Percentiles rank a stretch among this genome's conserved stretches.
Evolutionary conservation across 2,888 invertebrate species (phyloP).

Genomic region (Criorhina ranunculi): DNA sequence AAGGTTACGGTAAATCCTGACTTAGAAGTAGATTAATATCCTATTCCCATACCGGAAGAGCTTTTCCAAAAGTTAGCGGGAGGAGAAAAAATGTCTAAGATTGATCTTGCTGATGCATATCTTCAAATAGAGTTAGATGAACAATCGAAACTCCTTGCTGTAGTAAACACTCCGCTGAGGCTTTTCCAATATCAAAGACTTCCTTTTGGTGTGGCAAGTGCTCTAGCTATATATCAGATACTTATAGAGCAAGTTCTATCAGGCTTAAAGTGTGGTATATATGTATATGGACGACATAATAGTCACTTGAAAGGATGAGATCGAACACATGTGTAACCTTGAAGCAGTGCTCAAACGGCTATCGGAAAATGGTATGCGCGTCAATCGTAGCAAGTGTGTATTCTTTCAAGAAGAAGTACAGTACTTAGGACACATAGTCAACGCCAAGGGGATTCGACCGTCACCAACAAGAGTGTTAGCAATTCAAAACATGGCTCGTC

Average conservation of each 20-base stretch:
- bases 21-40: constrained; percentile 78
- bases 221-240: no score
- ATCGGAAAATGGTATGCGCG: no score
- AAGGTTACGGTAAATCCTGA: constrained; percentile 77
- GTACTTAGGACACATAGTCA: constrained; percentile 79
- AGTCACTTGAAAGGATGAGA: no score
- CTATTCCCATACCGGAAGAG: constrained; percentile 77
- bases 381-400: no score
- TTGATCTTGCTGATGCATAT: constrained; percentile 80
- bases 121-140: constrained; percentile 80
- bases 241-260: no score
- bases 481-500: no score
- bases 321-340: no score
- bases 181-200: no score
- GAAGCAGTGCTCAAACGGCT: no score
- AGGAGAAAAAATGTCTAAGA: constrained; percentile 76
- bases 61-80: constrained; percentile 75
- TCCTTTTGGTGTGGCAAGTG: no score
- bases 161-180: constrained; percentile 81
- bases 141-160: constrained; percentile 78
- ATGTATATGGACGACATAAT: no score
- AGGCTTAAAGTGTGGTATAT: no score
- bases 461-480: constrained; percentile 1
- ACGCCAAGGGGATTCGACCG: constrained; percentile 56
- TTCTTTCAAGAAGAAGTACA: constrained; percentile 80